Evolutionary conservation across 2,888 invertebrate species (phyloP).

Genomic region (Cylloceria caligata): DNA sequence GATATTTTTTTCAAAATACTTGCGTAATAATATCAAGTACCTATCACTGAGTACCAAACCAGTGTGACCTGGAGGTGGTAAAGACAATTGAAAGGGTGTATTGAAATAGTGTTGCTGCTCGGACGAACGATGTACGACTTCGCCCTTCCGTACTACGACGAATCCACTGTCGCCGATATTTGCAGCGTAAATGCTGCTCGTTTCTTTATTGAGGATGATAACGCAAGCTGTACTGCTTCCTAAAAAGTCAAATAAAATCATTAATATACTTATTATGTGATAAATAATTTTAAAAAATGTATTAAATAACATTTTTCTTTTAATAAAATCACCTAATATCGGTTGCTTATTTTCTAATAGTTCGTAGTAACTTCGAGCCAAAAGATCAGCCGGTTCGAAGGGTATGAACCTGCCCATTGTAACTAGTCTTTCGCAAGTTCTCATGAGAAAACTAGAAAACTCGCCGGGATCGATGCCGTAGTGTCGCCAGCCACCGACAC

Average conservation of each 20-base stretch:
- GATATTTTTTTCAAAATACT: background rate
- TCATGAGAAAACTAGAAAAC: constrained; percentile 97
- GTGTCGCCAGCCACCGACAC: constrained; percentile 99
- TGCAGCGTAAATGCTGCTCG: constrained; percentile 96
- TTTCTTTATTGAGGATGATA: constrained; percentile 95
- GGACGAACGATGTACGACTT: constrained; percentile 95
- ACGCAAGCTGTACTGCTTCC: constrained; percentile 99
- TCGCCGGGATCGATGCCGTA: constrained; percentile 99
- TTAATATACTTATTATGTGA: background rate
- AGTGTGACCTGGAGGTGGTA: constrained; percentile 96
- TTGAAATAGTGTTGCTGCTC: constrained; percentile 99
- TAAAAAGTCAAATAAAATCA: constrained; percentile 78
- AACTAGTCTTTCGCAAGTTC: constrained; percentile 96
- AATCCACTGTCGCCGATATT: constrained; percentile 99
- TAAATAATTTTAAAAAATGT: background rate
- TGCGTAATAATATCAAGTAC: constrained; percentile 83
- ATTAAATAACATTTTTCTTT: background rate
- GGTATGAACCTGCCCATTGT: constrained; percentile 95
- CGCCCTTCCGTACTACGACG: constrained; percentile 94
- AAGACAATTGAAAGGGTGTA: constrained; percentile 98
- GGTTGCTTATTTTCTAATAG: constrained; percentile 96
- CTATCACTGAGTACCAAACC: constrained; percentile 95
- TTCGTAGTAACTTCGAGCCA: constrained; percentile 97
- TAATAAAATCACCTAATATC: constrained; percentile 89
- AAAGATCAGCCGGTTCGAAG: constrained; percentile 93